These are phyloP conservation scores for Hippasteria phrygiana DNA, from an alignment of 53 echinoderm and acorn worm species.

Conservation along the genomic window DNA sequence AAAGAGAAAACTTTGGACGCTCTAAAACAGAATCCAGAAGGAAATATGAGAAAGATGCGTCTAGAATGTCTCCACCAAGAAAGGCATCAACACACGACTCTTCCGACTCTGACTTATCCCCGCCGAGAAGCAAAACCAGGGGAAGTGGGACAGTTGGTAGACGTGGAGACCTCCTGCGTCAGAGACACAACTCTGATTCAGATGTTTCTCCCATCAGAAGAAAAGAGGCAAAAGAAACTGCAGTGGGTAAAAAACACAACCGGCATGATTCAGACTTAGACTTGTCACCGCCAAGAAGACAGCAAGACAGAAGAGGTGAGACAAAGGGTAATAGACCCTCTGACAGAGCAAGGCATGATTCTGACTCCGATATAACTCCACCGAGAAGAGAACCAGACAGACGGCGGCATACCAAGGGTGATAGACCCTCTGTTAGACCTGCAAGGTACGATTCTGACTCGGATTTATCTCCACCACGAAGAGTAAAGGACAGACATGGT, in stretches of 20 bases:
- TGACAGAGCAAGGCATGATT: not conserved
- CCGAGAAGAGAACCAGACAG: constrained; percentile 2
- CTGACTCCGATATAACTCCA: constrained; percentile 48
- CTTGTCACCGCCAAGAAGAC: constrained; percentile 62
- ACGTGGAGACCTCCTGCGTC: too few relatives aligned
- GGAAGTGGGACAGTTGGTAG: constrained; percentile 22
- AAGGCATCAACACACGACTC: too few relatives aligned
- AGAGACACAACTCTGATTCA: constrained; percentile 64
- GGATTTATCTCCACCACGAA: constrained; percentile 69
- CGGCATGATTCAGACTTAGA: constrained; percentile 83
- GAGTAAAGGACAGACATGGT: constrained; percentile 11
- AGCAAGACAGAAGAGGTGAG: not conserved
- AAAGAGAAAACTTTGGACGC: not conserved
- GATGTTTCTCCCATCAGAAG: constrained; percentile 75
- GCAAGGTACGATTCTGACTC: constrained; percentile 77
- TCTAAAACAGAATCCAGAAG: too few relatives aligned
- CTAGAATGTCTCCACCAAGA: too few relatives aligned
- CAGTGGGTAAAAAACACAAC: not conserved
- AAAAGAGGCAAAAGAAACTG: not conserved
- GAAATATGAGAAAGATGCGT: too few relatives aligned
- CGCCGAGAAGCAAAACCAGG: constrained; percentile 35
- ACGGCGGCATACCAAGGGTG: too few relatives aligned
- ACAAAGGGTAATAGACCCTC: not conserved
- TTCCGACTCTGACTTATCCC: constrained; percentile 77
- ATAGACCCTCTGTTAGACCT: not conserved